These are phyloP conservation scores for Copsychus sechellarum DNA, from an alignment of 2,113 vertebrate species.

Conservation along the genomic window DNA sequence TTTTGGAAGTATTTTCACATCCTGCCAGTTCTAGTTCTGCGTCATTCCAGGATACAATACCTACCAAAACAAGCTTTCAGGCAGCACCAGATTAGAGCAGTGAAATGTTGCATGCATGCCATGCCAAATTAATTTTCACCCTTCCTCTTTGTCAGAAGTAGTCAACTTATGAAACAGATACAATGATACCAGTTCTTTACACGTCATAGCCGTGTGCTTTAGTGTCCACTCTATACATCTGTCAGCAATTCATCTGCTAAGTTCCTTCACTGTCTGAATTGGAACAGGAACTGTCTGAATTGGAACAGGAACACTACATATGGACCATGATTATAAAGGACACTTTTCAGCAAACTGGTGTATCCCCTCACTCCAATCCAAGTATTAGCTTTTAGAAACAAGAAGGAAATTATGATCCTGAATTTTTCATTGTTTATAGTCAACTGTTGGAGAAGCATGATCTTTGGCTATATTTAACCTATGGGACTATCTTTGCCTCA, in stretches of 20 bases:
- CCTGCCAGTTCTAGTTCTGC: neutral
- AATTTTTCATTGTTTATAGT: neutral
- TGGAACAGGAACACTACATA: neutral
- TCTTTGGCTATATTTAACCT: neutral
- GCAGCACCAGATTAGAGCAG: neutral
- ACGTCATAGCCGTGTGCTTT: fast-evolving
- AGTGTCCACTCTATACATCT: neutral
- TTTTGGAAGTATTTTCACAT: slow-evolving; percentile 19
- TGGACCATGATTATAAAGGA: neutral
- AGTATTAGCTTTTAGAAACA: neutral
- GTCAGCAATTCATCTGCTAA: neutral
- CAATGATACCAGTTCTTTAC: neutral
- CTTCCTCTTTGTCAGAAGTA: neutral
- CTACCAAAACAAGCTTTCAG: slow-evolving; percentile 8
- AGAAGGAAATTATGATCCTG: neutral
- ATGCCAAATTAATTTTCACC: neutral
- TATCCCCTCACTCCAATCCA: neutral
- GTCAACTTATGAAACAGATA: neutral
- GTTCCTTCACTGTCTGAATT: neutral
- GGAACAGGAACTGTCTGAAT: neutral
- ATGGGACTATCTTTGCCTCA: neutral
- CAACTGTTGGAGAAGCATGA: neutral
- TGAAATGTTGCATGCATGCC: neutral
- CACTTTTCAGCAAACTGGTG: neutral
- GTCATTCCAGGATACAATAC: neutral